phyloP scores from a whole-genome alignment of 1,140 invertebrate genomes.

The Coptotermes formosanus region DNA sequence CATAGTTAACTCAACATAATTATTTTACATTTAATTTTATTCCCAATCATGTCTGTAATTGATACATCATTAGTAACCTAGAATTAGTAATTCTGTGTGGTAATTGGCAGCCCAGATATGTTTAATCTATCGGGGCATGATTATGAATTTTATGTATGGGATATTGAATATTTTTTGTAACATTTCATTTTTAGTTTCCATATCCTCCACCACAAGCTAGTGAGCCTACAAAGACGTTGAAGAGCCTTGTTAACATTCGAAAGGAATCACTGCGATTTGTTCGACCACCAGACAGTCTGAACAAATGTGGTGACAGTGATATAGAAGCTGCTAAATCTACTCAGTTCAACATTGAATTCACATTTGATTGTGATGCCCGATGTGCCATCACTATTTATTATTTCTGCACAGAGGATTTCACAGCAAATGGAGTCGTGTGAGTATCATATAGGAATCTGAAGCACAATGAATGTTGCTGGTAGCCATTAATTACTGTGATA shows the following conservation, averaged over 20 bases:
- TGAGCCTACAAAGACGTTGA: slow-evolving; percentile 94
- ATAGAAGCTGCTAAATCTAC: slow-evolving; percentile 58
- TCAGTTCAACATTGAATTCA: slow-evolving; percentile 94
- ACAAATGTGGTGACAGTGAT: slow-evolving; percentile 51
- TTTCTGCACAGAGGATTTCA: slow-evolving; percentile 91
- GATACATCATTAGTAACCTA: too few species aligned
- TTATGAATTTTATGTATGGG: too few species aligned
- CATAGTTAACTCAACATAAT: too few species aligned
- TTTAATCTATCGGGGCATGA: too few species aligned
- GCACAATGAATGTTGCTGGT: too few species aligned
- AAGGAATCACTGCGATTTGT: slow-evolving; percentile 95
- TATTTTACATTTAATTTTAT: too few species aligned
- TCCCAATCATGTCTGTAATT: too few species aligned
- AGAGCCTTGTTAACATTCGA: slow-evolving; percentile 93
- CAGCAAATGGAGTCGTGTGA: slow-evolving; percentile 71
- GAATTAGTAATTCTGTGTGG: too few species aligned
- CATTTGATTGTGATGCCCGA: slow-evolving; percentile 92
- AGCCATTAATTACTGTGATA: too few species aligned
- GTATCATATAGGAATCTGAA: slow-evolving; percentile 40
- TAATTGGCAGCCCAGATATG: too few species aligned
- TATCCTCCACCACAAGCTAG: slow-evolving; percentile 94
- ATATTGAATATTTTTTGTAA: too few species aligned
- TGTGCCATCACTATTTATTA: slow-evolving; percentile 94
- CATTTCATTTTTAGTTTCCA: slow-evolving; percentile 73
- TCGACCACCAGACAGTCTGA: slow-evolving; percentile 51